Evolutionary conservation across 2,113 vertebrate genomes (phyloP).

Genomic region (Rhinoptilus africanus): DNA sequence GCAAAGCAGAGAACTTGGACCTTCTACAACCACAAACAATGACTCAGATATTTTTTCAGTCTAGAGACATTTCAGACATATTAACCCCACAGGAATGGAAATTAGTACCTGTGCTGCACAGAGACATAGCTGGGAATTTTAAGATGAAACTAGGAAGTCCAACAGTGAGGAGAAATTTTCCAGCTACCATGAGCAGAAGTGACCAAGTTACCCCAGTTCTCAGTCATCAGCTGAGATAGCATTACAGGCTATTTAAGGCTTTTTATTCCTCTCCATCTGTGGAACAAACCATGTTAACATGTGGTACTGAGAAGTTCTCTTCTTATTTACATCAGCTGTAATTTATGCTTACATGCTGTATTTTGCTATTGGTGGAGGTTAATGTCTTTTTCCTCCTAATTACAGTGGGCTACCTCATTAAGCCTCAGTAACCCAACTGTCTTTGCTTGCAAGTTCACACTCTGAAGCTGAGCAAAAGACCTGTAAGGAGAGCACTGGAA

Average conservation of each 20-base stretch:
- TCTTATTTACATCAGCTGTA: not conserved
- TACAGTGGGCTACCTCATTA: not conserved
- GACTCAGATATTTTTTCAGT: not conserved
- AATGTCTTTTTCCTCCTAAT: constrained; percentile 6
- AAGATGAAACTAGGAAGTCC: not conserved
- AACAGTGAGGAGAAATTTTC: not conserved
- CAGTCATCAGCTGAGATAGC: not conserved
- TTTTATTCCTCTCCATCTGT: not conserved
- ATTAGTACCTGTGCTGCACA: not conserved
- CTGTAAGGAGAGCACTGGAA: not conserved
- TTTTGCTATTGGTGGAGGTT: not conserved
- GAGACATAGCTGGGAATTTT: not conserved
- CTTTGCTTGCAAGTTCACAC: not conserved
- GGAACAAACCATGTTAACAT: not conserved
- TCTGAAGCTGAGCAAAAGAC: not conserved
- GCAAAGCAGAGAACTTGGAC: not conserved
- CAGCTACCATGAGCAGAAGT: not conserved
- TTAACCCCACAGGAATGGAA: not conserved
- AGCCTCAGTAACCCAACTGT: not conserved
- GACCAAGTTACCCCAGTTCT: not conserved
- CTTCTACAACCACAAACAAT: rapidly evolving
- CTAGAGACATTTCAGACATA: not conserved
- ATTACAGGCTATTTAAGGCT: not conserved
- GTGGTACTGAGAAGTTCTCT: not conserved
- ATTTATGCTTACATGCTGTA: not conserved